Percentiles rank a stretch among this genome's conserved stretches.
These are phyloP conservation scores for Helicoverpa assulta DNA, from an alignment of 2,888 invertebrate genomes.

Conservation along the genomic window DNA sequence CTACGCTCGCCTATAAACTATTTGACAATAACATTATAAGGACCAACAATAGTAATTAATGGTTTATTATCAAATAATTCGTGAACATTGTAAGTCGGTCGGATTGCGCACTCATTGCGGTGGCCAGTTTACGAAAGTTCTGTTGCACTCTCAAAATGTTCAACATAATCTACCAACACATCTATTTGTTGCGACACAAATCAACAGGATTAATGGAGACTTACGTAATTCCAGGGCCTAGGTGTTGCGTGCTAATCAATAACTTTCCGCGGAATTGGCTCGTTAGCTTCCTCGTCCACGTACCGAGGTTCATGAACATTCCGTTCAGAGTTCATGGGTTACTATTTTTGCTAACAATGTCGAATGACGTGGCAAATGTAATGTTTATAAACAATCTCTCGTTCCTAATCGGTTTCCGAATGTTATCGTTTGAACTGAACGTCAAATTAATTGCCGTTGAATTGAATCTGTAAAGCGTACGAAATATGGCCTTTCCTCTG, in stretches of 20 bases:
- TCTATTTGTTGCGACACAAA: slow-evolving; percentile 59
- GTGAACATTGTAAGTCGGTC: slow-evolving; percentile 68
- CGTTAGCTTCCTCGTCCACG: slow-evolving; percentile 21
- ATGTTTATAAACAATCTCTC: slow-evolving; percentile 66
- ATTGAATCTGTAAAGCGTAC: slow-evolving; percentile 44
- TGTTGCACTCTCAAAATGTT: slow-evolving; percentile 60
- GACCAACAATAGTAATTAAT: slow-evolving; percentile 59
- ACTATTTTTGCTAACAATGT: slow-evolving; percentile 64
- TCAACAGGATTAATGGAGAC: slow-evolving; percentile 52
- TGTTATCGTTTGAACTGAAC: slow-evolving; percentile 52
- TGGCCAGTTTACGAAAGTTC: slow-evolving; percentile 66
- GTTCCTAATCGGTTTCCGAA: slow-evolving; percentile 37
- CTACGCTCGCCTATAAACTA: slow-evolving; percentile 5
- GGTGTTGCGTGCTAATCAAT: slow-evolving; percentile 30
- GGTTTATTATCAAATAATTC: slow-evolving; percentile 70
- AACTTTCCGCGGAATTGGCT: slow-evolving; percentile 16
- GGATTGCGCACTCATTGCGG: slow-evolving; percentile 61
- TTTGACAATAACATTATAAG: slow-evolving; percentile 45
- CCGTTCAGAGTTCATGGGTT: slow-evolving; percentile 39
- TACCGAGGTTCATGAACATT: slow-evolving; percentile 22
- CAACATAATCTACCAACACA: slow-evolving; percentile 62
- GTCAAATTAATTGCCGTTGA: slow-evolving; percentile 54
- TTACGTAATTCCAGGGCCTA: slow-evolving; percentile 44
- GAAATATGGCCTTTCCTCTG: slow-evolving; percentile 59
- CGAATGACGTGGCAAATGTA: slow-evolving; percentile 51